These are phyloP conservation scores for Polyommatus iphigenia DNA, from an alignment of 2,888 invertebrate species.

Conservation along the genomic window DNA sequence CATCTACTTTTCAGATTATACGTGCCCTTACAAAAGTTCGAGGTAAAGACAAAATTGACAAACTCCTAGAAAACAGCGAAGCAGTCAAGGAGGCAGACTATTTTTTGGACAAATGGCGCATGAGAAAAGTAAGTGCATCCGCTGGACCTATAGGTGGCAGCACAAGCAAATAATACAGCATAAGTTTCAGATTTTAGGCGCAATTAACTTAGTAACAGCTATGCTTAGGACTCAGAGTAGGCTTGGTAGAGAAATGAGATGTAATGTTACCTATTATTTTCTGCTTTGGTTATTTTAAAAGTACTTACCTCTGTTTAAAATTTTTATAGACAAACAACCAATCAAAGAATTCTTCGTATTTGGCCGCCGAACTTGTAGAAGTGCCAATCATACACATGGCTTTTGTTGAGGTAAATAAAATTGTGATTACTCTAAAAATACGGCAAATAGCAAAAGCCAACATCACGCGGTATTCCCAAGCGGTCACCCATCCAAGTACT, in stretches of 20 bases:
- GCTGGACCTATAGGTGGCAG: too few relatives aligned
- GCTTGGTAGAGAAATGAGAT: too few relatives aligned
- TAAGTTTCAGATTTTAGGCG: too few relatives aligned
- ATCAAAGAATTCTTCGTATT: conserved; percentile 54
- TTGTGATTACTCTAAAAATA: neutral
- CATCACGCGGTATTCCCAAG: too few relatives aligned
- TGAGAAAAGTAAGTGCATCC: neutral
- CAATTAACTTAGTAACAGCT: too few relatives aligned
- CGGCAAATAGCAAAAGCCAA: conserved; percentile 39
- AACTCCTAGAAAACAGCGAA: neutral
- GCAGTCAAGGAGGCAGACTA: neutral
- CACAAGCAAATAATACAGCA: too few relatives aligned
- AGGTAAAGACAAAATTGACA: neutral
- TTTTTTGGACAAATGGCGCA: neutral
- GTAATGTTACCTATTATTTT: too few relatives aligned
- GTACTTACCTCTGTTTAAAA: too few relatives aligned
- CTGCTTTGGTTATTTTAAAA: too few relatives aligned
- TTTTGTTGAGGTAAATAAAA: conserved; percentile 62
- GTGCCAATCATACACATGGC: conserved; percentile 71
- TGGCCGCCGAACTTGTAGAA: conserved; percentile 65
- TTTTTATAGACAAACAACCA: conserved; percentile 46
- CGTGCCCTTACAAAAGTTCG: neutral
- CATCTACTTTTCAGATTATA: neutral
- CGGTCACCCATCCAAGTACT: conserved; percentile 60
- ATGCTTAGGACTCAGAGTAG: too few relatives aligned